These are phyloP conservation scores for Rotaria macrura DNA, from an alignment of 2,888 invertebrate genomes.

Conservation along the genomic window DNA sequence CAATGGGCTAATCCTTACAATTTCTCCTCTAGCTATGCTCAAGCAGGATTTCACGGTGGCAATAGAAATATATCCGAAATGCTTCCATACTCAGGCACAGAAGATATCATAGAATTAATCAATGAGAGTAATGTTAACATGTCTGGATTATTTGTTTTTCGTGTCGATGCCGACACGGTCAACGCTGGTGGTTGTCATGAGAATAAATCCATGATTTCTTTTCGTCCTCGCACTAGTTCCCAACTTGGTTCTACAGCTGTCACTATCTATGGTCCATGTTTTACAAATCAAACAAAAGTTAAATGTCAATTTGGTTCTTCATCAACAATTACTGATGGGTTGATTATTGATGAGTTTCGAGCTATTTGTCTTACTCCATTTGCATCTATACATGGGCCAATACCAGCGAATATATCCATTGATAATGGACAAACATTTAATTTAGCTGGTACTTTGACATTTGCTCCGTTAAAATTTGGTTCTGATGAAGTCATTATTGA, in stretches of 20 bases:
- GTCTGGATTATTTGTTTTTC: slow-evolving; percentile 20
- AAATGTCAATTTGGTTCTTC: background rate
- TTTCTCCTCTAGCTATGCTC: background rate
- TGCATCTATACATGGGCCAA: background rate
- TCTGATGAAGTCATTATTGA: background rate
- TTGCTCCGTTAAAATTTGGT: background rate
- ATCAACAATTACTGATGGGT: background rate
- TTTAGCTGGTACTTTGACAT: background rate
- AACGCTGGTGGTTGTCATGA: slow-evolving; percentile 1
- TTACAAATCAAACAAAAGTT: background rate
- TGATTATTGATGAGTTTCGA: background rate
- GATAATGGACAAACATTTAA: background rate
- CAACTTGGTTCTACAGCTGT: slow-evolving; percentile 15
- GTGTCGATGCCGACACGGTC: background rate
- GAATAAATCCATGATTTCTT: background rate
- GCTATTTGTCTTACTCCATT: background rate
- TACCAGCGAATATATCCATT: background rate
- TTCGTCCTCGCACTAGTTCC: background rate
- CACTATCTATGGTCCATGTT: slow-evolving; percentile 23
- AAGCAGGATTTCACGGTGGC: slow-evolving; percentile 21
- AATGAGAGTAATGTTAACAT: slow-evolving; percentile 12
- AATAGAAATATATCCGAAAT: background rate
- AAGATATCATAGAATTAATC: background rate
- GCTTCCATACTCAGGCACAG: background rate
- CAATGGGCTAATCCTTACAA: slow-evolving; percentile 4